These are phyloP conservation scores for Pristionchus mayeri DNA, from an alignment of 2,888 invertebrate species.

Conservation along the genomic window DNA sequence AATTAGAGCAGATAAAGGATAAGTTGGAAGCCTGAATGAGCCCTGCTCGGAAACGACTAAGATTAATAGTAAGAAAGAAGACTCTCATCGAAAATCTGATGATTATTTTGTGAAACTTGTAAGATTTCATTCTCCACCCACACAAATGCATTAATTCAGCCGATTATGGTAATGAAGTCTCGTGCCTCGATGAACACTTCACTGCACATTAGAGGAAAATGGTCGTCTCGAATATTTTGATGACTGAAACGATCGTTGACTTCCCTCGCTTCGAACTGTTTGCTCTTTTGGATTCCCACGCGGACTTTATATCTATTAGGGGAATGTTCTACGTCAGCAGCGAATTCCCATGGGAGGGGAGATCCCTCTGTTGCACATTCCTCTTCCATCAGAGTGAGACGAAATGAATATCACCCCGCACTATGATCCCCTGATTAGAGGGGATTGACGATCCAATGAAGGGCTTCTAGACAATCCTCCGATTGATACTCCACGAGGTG, in stretches of 20 bases:
- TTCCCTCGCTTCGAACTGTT: neutral
- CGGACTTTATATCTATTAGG: neutral
- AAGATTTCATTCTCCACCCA: neutral
- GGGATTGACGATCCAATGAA: neutral
- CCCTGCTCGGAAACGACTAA: neutral
- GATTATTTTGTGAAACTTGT: neutral
- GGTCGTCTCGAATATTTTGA: neutral
- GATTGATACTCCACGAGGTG: conserved; percentile 17
- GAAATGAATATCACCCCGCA: neutral
- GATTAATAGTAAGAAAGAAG: neutral
- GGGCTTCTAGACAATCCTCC: neutral
- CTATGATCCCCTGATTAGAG: neutral
- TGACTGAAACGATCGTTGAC: neutral
- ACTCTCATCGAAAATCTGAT: neutral
- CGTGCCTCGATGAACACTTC: neutral
- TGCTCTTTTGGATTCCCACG: neutral
- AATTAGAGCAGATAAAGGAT: neutral
- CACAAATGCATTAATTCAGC: neutral
- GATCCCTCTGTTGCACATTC: neutral
- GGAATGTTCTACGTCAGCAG: neutral
- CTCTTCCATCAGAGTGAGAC: neutral
- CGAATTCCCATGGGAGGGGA: neutral
- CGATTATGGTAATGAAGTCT: neutral
- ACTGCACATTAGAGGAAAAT: neutral
- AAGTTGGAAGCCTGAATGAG: neutral